Evolutionary conservation across 2,113 vertebrate genomes (phyloP).

Genomic region (Neolamprologus tretocephalus): DNA sequence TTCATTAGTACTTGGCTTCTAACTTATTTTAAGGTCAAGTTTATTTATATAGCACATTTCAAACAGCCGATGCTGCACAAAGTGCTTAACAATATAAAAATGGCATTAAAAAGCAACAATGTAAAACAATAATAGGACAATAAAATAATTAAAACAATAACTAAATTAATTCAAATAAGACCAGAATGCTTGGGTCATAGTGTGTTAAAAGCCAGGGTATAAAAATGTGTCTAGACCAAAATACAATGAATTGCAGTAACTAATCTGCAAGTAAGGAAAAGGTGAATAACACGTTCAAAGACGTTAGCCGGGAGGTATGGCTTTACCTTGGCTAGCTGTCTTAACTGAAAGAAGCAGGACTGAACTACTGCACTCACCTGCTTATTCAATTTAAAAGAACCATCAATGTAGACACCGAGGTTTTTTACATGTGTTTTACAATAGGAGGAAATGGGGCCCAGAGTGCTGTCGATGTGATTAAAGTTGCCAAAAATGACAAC

Average conservation of each 20-base stretch:
- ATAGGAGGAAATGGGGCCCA: rapidly evolving
- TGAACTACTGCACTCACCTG: not conserved
- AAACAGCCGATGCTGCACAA: too few species aligned
- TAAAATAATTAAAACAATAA: too few species aligned
- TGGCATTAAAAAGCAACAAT: too few species aligned
- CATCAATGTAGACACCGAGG: not conserved
- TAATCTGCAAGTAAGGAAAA: not conserved
- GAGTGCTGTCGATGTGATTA: not conserved
- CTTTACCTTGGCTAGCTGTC: not conserved
- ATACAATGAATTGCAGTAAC: not conserved
- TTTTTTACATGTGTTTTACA: not conserved
- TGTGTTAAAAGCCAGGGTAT: too few species aligned
- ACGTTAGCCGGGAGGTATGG: not conserved
- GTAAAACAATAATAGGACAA: too few species aligned
- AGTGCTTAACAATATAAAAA: too few species aligned
- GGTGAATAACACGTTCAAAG: not conserved
- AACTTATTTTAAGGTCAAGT: not conserved
- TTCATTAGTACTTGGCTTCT: not conserved
- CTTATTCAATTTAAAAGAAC: not conserved
- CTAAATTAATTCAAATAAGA: too few species aligned
- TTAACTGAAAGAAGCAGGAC: not conserved
- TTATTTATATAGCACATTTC: not conserved
- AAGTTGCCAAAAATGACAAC: not conserved
- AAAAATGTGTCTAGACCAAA: too few species aligned
- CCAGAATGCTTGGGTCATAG: too few species aligned